Conservation (phyloP, 2,797 vertebrate genomes). For the Salarias fasciatus region DNA sequence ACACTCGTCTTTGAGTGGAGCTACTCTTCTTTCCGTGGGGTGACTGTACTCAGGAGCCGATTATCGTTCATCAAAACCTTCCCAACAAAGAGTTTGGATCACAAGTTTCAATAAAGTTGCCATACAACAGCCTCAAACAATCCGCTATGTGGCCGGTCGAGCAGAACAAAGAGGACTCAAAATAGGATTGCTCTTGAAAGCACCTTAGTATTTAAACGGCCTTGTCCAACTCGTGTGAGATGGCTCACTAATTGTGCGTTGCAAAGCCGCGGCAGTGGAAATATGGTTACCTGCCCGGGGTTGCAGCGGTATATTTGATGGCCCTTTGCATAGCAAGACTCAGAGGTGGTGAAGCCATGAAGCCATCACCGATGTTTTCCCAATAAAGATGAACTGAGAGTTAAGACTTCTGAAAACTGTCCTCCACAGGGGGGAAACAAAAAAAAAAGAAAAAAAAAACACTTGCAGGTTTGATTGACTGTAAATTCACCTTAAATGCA, state of each 20-base stretch:
- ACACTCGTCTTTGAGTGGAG: not conserved
- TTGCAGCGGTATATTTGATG: constrained; percentile 65
- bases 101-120: constrained; percentile 44
- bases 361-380: constrained; percentile 58
- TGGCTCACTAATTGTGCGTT: constrained; percentile 74
- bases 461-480: constrained; percentile 25
- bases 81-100: constrained; percentile 46
- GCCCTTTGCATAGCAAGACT: constrained; percentile 50
- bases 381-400: constrained; percentile 59
- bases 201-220: constrained; percentile 48
- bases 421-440: not conserved
- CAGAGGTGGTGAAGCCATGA: constrained; percentile 46
- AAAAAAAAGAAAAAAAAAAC: constrained; percentile 23
- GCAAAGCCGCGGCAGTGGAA: constrained; percentile 51
- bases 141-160: constrained; percentile 43
- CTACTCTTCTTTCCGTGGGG: constrained; percentile 28
- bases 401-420: constrained; percentile 40
- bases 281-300: constrained; percentile 64
- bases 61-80: constrained; percentile 56
- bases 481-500: constrained; percentile 1
- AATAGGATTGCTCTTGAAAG: constrained; percentile 43
- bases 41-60: constrained; percentile 24
- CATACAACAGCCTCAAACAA: constrained; percentile 38
- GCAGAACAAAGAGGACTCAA: constrained; percentile 51
- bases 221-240: constrained; percentile 47